These are phyloP conservation scores for Brienomyrus brachyistius DNA, from an alignment of 2,113 vertebrate species.

Conservation along the genomic window DNA sequence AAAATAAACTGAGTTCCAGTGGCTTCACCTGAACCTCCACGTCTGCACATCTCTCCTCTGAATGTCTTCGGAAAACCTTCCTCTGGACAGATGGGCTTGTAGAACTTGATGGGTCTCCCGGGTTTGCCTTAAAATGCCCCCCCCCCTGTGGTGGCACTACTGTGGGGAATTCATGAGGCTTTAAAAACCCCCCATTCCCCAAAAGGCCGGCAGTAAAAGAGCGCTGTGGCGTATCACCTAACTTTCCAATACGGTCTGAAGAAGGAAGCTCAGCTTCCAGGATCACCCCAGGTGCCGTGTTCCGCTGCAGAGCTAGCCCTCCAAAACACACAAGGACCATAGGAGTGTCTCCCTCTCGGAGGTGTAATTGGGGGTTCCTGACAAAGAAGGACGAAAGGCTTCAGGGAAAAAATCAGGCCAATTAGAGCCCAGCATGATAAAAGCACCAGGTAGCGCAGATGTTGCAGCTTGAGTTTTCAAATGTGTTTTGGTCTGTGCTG, in stretches of 20 bases:
- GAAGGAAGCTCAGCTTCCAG: neutral
- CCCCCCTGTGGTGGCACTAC: too few species aligned
- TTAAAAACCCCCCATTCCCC: neutral
- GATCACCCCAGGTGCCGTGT: neutral
- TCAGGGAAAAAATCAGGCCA: neutral
- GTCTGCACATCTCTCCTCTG: neutral
- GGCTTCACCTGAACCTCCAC: neutral
- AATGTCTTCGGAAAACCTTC: neutral
- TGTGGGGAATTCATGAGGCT: neutral
- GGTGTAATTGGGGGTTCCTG: neutral
- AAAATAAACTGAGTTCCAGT: neutral
- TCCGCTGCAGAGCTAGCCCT: neutral
- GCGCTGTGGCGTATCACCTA: too few species aligned
- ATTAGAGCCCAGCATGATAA: neutral
- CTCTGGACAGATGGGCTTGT: neutral
- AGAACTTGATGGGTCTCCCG: neutral
- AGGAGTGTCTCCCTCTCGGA: neutral
- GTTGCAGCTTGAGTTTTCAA: neutral
- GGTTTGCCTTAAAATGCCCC: neutral
- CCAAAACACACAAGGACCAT: neutral
- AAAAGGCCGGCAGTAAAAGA: neutral
- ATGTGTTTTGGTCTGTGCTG: neutral
- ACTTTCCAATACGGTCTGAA: neutral
- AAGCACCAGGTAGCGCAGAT: neutral
- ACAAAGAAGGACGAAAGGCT: neutral